Percentiles rank a stretch among this genome's conserved stretches.
These are phyloP conservation scores for Salvelinus sp. DNA, from an alignment of 2,113 vertebrate genomes.

Conservation along the genomic window DNA sequence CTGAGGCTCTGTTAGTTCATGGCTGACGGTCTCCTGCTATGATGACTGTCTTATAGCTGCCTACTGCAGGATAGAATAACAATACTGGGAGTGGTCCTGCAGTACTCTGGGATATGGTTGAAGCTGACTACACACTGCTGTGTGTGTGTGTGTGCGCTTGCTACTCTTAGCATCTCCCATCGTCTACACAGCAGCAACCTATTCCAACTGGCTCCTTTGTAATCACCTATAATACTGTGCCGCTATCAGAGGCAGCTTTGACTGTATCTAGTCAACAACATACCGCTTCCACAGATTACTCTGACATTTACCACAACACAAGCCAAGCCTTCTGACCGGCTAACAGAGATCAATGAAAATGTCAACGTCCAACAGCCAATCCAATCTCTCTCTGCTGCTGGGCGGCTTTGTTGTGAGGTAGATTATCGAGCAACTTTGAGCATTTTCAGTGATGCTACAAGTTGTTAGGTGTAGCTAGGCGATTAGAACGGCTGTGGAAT, in stretches of 20 bases:
- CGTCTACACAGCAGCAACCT: too few species aligned
- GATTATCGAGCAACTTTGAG: background rate
- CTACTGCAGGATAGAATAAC: conserved; percentile 4
- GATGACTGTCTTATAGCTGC: background rate
- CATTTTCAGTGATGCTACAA: too few species aligned
- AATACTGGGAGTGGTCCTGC: background rate
- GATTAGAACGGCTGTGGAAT: conserved; percentile 27
- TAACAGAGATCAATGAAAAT: conserved; percentile 36
- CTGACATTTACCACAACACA: conserved; percentile 19
- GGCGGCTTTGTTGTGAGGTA: conserved; percentile 1
- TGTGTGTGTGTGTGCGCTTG: conserved; percentile 2
- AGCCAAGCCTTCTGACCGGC: conserved; percentile 16
- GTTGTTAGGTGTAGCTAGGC: background rate
- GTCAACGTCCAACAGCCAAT: conserved; percentile 33
- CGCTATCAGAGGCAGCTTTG: conserved; percentile 1
- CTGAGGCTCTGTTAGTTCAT: background rate
- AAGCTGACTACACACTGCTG: background rate
- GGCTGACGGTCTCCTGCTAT: background rate
- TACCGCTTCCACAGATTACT: conserved; percentile 12
- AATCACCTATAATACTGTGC: background rate
- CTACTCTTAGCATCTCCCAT: background rate
- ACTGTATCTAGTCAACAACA: background rate
- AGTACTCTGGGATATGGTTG: background rate
- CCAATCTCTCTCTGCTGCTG: background rate
- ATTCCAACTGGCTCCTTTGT: too few species aligned